Evolutionary conservation across 2,113 vertebrate species (phyloP).

Genomic region (Carettochelys insculpta): DNA sequence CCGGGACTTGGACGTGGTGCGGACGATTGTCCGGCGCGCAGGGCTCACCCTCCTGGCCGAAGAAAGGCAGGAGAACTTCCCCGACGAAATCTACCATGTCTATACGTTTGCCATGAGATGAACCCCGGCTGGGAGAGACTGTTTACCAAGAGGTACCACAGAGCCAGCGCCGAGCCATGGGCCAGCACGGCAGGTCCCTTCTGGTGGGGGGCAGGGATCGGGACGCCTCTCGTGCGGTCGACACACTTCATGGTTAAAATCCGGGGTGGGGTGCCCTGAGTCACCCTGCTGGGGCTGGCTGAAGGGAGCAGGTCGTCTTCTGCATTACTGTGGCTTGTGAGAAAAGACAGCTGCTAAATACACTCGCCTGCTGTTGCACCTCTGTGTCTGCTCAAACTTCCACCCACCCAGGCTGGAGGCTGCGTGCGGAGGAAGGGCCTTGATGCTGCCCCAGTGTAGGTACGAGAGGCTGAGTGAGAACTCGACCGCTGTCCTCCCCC

Average conservation of each 20-base stretch:
- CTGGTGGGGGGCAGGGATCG: not conserved
- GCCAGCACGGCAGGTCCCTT: not conserved
- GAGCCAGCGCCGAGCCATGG: not conserved
- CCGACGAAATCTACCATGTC: slow-evolving; percentile 95
- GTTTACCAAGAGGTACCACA: not conserved
- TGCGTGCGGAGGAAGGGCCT: not conserved
- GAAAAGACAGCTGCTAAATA: slow-evolving; percentile 53
- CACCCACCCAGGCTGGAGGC: not conserved
- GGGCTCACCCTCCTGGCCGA: slow-evolving; percentile 86
- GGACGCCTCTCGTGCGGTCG: not conserved
- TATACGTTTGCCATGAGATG: slow-evolving; percentile 93
- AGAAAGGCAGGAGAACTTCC: slow-evolving; percentile 92
- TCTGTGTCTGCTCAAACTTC: not conserved
- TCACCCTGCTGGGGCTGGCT: not conserved
- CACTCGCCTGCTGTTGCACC: slow-evolving; percentile 53
- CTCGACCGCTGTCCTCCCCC: not conserved
- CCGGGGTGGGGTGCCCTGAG: accelerated
- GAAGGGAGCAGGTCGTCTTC: slow-evolving; percentile 32
- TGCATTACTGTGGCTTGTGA: slow-evolving; percentile 9
- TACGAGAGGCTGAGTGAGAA: not conserved
- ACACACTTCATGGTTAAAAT: not conserved
- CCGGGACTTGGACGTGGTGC: slow-evolving; percentile 85
- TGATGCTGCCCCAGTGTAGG: accelerated
- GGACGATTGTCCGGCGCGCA: slow-evolving; percentile 77
- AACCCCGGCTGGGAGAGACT: not conserved